Conservation (phyloP, 1,140 invertebrate species). For the Lepidurus packardi region DNA sequence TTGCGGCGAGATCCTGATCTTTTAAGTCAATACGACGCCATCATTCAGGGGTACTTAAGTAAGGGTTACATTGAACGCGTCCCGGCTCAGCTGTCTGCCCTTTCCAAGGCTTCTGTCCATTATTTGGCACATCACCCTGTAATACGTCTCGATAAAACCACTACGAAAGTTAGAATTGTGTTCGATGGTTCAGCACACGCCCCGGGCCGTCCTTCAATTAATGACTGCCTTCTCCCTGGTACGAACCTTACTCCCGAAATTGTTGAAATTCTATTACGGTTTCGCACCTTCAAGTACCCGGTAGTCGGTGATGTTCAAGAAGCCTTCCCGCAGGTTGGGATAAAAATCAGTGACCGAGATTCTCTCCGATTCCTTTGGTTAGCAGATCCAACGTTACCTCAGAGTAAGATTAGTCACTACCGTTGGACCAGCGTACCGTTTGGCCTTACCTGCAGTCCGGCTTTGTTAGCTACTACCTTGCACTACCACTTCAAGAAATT, state of each 20-base stretch:
- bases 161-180: neutral
- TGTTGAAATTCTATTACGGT: neutral
- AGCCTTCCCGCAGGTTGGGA: neutral
- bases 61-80: neutral
- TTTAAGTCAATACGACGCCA: neutral
- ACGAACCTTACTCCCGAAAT: neutral
- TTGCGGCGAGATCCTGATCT: neutral
- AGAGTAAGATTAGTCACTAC: neutral
- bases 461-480: neutral
- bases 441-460: neutral
- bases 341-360: neutral
- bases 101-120: neutral
- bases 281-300: neutral
- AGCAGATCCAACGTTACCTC: neutral
- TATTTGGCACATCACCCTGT: neutral
- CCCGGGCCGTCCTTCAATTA: neutral
- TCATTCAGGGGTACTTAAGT: neutral
- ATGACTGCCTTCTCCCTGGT: neutral
- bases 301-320: slow-evolving; percentile 38
- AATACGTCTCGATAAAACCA: neutral
- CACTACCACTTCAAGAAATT: slow-evolving; percentile 31
- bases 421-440: slow-evolving; percentile 19
- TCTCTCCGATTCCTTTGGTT: neutral
- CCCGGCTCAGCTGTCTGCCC: neutral
- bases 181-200: neutral